A percentile compares a stretch with the other conserved stretches of the same genome.
Evolutionary conservation across 2,888 invertebrate species (phyloP).

Genomic region (Drosophila kanekoi): DNA sequence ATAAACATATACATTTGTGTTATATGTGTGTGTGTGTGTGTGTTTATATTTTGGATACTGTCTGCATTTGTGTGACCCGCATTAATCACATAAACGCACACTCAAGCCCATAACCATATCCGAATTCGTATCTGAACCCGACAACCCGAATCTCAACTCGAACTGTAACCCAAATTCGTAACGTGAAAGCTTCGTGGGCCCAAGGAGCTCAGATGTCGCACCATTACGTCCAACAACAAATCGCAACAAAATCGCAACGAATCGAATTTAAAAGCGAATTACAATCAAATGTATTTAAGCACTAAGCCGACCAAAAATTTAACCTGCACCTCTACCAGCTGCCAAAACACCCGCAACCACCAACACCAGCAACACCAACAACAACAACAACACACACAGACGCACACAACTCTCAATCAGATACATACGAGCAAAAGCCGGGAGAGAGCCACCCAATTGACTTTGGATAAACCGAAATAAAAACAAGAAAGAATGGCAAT

Average conservation of each 20-base stretch:
- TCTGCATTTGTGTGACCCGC: constrained; percentile 62
- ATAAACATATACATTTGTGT: neutral
- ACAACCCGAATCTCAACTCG: constrained; percentile 1
- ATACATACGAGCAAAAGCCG: constrained; percentile 16
- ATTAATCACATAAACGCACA: constrained; percentile 64
- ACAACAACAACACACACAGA: constrained; percentile 6
- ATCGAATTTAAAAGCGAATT: constrained; percentile 80
- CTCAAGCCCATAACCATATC: constrained; percentile 2
- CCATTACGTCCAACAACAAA: constrained; percentile 80
- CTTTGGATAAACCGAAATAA: constrained; percentile 49
- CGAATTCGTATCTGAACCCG: constrained; percentile 6
- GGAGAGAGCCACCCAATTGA: constrained; percentile 62
- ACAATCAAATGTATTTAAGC: constrained; percentile 80
- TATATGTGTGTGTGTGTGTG: constrained; percentile 2
- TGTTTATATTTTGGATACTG: constrained; percentile 17
- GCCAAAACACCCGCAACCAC: constrained; percentile 18
- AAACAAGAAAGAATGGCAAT: constrained; percentile 26
- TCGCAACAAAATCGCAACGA: constrained; percentile 71
- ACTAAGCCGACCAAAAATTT: constrained; percentile 72
- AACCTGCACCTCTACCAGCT: constrained; percentile 41
- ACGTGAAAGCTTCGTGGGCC: constrained; percentile 6
- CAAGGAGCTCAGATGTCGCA: constrained; percentile 73
- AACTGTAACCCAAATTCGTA: constrained; percentile 10
- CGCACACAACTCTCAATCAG: constrained; percentile 21
- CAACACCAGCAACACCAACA: constrained; percentile 4